Conservation (phyloP, 2,888 invertebrate genomes). For the Aphodius granarius region DNA sequence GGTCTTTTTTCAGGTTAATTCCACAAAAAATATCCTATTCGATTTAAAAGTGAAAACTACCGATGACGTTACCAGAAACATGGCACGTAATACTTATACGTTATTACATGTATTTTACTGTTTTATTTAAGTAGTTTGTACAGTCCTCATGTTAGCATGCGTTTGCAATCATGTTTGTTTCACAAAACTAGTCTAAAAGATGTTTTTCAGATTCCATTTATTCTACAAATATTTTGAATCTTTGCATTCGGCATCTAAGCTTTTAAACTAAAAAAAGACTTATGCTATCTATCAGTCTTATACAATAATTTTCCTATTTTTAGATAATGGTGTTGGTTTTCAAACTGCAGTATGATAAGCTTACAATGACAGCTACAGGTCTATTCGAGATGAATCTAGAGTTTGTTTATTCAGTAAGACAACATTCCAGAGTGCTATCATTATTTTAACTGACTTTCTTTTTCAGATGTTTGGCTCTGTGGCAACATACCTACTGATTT, state of each 20-base stretch:
- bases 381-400: constrained; percentile 38
- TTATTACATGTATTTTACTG: too few relatives aligned
- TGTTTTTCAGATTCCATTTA: too few relatives aligned
- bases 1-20: constrained; percentile 30
- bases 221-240: too few relatives aligned
- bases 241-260: too few relatives aligned
- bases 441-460: background rate
- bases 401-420: constrained; percentile 39
- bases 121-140: constrained; percentile 19
- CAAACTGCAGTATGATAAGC: constrained; percentile 36
- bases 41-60: constrained; percentile 34
- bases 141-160: constrained; percentile 32
- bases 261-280: too few relatives aligned
- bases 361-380: constrained; percentile 37
- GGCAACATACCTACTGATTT: constrained; percentile 38
- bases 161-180: constrained; percentile 8
- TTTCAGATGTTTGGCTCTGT: constrained; percentile 36
- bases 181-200: too few relatives aligned
- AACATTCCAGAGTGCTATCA: background rate
- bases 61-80: constrained; percentile 33
- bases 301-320: background rate
- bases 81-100: constrained; percentile 28
- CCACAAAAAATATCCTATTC: constrained; percentile 31
- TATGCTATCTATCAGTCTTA: background rate
- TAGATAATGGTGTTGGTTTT: constrained; percentile 24